phyloP scores from a whole-genome alignment of 92 coral and sea anemone species.

The Siderastrea siderea region DNA sequence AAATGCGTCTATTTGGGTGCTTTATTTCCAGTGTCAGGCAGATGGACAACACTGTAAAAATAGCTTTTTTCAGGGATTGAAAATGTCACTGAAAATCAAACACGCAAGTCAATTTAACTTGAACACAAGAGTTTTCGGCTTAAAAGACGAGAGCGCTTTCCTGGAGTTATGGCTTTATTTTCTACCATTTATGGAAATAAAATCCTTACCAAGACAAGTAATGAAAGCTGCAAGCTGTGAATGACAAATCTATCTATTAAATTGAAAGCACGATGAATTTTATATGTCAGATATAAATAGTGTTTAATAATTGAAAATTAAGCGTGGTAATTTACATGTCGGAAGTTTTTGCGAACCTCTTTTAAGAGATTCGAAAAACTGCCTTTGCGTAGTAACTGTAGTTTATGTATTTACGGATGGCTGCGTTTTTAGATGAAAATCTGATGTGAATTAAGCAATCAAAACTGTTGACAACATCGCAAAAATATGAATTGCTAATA shows the following conservation, averaged over 20 bases:
- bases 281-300: conserved; percentile 43
- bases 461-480: conserved; percentile 42
- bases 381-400: not conserved
- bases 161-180: not conserved
- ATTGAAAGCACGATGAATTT: conserved; percentile 55
- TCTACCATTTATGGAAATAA: not conserved
- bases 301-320: conserved; percentile 35
- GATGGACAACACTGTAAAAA: not conserved
- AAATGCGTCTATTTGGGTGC: not conserved
- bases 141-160: not conserved
- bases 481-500: conserved; percentile 62
- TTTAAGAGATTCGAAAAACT: not conserved
- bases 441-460: conserved; percentile 42
- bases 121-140: not conserved
- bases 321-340: conserved; percentile 8
- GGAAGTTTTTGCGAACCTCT: not conserved
- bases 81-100: conserved; percentile 15
- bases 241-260: conserved; percentile 33
- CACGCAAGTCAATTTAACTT: not conserved
- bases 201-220: conserved; percentile 11
- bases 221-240: conserved; percentile 39
- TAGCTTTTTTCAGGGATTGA: not conserved
- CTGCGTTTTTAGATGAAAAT: conserved; percentile 13
- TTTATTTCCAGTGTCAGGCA: not conserved
- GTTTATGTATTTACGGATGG: conserved; percentile 16